phyloP scores from a whole-genome alignment of 2,113 vertebrate genomes.

The Rallus limicola region DNA sequence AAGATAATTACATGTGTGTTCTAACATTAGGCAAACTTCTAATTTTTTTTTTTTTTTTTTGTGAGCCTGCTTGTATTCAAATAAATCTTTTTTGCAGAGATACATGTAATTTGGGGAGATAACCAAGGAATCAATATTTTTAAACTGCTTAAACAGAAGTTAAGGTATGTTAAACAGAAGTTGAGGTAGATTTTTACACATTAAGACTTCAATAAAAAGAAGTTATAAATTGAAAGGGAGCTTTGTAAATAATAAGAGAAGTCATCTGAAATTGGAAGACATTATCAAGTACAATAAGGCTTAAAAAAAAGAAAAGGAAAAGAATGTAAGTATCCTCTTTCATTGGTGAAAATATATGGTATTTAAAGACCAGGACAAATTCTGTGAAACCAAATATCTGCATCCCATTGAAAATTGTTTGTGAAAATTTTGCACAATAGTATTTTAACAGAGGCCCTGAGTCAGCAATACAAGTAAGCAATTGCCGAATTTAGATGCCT shows the following conservation, averaged over 20 bases:
- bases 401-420: neutral
- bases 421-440: neutral
- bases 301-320: fast-evolving
- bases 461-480: neutral
- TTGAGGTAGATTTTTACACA: neutral
- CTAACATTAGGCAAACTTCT: neutral
- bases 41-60: neutral
- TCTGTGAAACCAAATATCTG: neutral
- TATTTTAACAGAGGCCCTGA: neutral
- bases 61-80: neutral
- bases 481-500: neutral
- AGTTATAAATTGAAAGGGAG: neutral
- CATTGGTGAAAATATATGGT: neutral
- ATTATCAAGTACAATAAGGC: neutral
- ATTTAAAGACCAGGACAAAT: neutral
- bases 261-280: neutral
- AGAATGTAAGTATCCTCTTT: neutral
- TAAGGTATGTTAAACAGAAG: neutral
- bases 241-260: neutral
- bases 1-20: neutral
- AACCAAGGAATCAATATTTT: neutral
- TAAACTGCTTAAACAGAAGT: neutral
- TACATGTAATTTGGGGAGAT: neutral
- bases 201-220: neutral
- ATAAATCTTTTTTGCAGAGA: neutral